Conservation (phyloP, 2,888 invertebrate genomes). For the Phalera bucephala region DNA sequence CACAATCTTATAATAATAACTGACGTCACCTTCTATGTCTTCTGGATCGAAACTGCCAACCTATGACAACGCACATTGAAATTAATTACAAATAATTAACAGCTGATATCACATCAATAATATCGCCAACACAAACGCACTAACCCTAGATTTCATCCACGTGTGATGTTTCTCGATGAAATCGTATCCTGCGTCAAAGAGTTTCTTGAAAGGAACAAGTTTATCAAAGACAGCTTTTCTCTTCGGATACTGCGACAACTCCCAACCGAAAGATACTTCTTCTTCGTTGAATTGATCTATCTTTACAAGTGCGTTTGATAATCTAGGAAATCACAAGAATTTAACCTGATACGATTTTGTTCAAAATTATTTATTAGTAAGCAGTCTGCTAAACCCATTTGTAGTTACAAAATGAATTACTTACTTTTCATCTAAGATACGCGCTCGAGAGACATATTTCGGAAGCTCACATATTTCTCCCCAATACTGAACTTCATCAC, state of each 20-base stretch:
- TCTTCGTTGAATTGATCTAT: constrained; percentile 96
- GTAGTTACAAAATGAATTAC: constrained; percentile 7
- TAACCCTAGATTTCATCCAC: constrained; percentile 90
- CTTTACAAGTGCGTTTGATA: constrained; percentile 88
- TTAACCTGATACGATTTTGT: neutral
- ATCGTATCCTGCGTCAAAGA: constrained; percentile 95
- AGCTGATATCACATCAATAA: too few relatives aligned
- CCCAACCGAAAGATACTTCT: constrained; percentile 94
- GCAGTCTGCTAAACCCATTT: neutral
- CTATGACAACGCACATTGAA: constrained; percentile 62
- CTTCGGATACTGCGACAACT: constrained; percentile 93
- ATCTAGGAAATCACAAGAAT: constrained; percentile 57
- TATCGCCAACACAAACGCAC: too few relatives aligned
- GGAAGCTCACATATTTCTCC: constrained; percentile 92
- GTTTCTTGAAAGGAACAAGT: constrained; percentile 91
- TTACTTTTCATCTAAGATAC: constrained; percentile 88
- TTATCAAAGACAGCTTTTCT: constrained; percentile 91
- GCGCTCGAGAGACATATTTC: constrained; percentile 92
- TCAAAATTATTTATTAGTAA: constrained; percentile 12
- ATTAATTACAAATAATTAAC: too few relatives aligned
- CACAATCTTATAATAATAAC: constrained; percentile 87
- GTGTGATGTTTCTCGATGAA: constrained; percentile 91
- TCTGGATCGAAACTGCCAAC: constrained; percentile 95
- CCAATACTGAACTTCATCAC: constrained; percentile 93
- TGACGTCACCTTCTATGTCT: constrained; percentile 91